Percentiles rank a stretch among this genome's conserved stretches.
Conservation (phyloP, 2,797 vertebrate genomes). For the Ctenosaura bakeri region DNA sequence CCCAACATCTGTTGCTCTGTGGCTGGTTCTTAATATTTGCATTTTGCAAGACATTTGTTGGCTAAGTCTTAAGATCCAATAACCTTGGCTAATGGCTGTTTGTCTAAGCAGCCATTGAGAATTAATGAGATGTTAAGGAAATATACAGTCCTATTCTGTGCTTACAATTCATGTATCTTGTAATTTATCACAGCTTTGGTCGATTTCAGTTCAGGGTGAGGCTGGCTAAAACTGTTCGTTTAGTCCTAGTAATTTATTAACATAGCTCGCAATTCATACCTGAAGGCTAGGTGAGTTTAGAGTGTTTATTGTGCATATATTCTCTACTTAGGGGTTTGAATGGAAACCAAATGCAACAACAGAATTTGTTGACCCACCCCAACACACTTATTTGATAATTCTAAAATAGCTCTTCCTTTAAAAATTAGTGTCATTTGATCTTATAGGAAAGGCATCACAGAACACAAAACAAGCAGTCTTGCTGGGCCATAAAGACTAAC, state of each 20-base stretch:
- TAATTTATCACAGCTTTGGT: conserved; percentile 38
- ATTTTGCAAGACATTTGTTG: conserved; percentile 68
- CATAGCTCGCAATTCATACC: conserved; percentile 35
- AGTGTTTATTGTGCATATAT: conserved; percentile 8
- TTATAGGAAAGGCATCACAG: neutral
- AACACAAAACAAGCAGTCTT: neutral
- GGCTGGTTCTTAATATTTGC: conserved; percentile 61
- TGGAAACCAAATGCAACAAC: neutral
- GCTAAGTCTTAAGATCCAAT: conserved; percentile 57
- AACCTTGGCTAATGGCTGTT: conserved; percentile 58
- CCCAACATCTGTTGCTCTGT: conserved; percentile 45
- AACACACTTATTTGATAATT: neutral
- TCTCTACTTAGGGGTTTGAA: conserved; percentile 17
- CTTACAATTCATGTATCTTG: conserved; percentile 47
- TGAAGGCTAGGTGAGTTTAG: conserved; percentile 7
- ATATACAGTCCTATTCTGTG: conserved; percentile 24
- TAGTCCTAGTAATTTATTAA: conserved; percentile 59
- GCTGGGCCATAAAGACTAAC: no score
- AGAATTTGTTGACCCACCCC: neutral
- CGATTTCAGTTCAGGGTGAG: conserved; percentile 40
- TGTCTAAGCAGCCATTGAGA: conserved; percentile 69
- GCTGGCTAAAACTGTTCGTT: conserved; percentile 22
- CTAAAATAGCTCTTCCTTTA: neutral
- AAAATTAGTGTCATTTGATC: neutral
- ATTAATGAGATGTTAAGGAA: conserved; percentile 50